Base-by-base conservation (phyloP, 35 echinoderm and acorn worm species). In the Heliocidaris erythrogramma region DNA sequence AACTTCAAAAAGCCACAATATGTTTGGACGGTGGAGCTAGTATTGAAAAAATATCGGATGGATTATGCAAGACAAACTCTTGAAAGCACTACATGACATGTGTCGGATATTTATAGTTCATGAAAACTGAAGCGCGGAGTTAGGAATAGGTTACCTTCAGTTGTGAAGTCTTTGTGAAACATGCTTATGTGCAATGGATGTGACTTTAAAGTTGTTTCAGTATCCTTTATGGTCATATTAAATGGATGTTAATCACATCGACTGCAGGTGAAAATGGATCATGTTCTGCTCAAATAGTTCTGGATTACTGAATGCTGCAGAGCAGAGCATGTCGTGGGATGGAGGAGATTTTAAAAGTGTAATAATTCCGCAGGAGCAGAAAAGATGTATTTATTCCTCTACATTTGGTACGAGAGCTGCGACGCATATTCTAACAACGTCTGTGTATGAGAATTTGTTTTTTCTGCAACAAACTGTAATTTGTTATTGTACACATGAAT, bases 1-100 rank as follows among this genome's bases (percentile, higher is more conserved):
- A 92, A 50, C 94, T 97, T 11, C 94, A 96, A 48, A 96, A 94
- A 94, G 90, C 60, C 60, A 92, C 60, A 6, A 65, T 96, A 32
- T 97, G 97, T 52, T 59, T 69, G 27, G 87, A 90, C 18, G n/a
- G n/a, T 59, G 16, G n/a, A 50, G 29, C 29, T 30, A 13, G 48
- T 12, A 13, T 92, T 50, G 29, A 59, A 18, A 92, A 92, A 59
- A 30, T 50, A 59, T 92, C 91, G 27, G 48, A 59, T 59, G 91
- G 91, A 30, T 49, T 92, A n/a, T 92, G 91, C 32, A 92, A 92
- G 48, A 92, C 50, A 27, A 92, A 89, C 87, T 17, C 87, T 47
- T 89, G 87, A 89, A 89, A 30, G 65, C 21, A 78, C 21, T 24
- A 27, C 14, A 5, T 78, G 65, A 27, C 14, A 27, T 78, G 65